phyloP scores from a whole-genome alignment of 2,797 vertebrate species.

The Ctenopoma kingsleyae region DNA sequence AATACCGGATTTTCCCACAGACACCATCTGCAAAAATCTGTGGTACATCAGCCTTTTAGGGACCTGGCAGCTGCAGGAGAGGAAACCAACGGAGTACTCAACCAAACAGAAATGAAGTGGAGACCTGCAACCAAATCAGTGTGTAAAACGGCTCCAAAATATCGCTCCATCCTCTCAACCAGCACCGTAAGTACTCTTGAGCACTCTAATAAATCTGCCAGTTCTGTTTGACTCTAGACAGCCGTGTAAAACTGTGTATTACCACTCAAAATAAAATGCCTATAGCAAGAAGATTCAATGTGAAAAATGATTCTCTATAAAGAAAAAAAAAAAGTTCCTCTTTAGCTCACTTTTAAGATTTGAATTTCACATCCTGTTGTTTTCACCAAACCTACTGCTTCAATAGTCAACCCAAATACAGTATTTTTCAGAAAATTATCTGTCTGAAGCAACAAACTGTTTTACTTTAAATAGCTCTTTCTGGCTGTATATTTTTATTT shows the following conservation, averaged over 20 bases:
- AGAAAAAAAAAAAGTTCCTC: not conserved
- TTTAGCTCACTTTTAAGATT: not conserved
- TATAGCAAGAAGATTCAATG: not conserved
- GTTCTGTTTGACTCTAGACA: constrained; percentile 44
- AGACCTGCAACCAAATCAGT: constrained; percentile 84
- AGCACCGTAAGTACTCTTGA: constrained; percentile 90
- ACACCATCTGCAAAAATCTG: constrained; percentile 71
- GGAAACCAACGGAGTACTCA: constrained; percentile 43
- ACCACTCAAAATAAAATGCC: not conserved
- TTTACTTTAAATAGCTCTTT: no score
- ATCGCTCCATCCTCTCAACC: constrained; percentile 87
- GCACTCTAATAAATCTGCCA: constrained; percentile 45
- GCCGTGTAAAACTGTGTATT: constrained; percentile 50
- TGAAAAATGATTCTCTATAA: not conserved
- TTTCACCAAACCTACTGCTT: no score
- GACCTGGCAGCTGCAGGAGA: constrained; percentile 47
- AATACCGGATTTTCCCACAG: constrained; percentile 56
- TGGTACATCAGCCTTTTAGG: constrained; percentile 61
- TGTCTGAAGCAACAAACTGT: no score
- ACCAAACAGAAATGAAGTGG: constrained; percentile 80
- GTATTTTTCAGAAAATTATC: no score
- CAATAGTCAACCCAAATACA: no score
- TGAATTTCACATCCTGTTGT: not conserved
- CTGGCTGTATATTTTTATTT: no score
- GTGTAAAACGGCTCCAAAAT: constrained; percentile 88